Conservation (phyloP, 1,140 invertebrate genomes). For the Latrodectus geometricus region DNA sequence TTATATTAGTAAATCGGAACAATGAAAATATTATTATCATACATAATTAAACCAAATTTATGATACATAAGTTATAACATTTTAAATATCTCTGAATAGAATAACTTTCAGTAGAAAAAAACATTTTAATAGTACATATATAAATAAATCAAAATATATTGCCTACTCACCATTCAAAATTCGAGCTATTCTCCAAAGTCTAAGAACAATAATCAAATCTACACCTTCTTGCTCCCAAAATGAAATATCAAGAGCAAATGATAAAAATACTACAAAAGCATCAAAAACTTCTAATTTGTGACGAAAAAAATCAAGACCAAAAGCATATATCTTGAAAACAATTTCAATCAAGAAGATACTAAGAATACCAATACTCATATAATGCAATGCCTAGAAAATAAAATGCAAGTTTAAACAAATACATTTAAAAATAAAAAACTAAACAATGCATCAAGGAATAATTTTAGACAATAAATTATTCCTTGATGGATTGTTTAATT, state of each 20-base stretch:
- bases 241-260: slow-evolving; percentile 69
- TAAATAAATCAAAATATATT: slow-evolving; percentile 35
- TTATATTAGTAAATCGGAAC: no score
- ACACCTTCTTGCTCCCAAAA: slow-evolving; percentile 65
- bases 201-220: slow-evolving; percentile 68
- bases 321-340: slow-evolving; percentile 67
- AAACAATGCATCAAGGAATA: no score
- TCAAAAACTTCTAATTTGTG: slow-evolving; percentile 70
- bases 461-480: no score
- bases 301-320: slow-evolving; percentile 68
- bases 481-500: no score
- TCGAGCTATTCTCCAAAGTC: slow-evolving; percentile 69
- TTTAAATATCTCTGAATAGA: no score
- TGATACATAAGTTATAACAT: no score
- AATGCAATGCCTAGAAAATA: slow-evolving; percentile 66
- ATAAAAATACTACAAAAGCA: slow-evolving; percentile 68
- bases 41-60: no score
- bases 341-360: slow-evolving; percentile 69
- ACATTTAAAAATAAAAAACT: no score
- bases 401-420: not conserved
- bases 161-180: slow-evolving; percentile 68
- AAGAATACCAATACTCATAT: slow-evolving; percentile 67
- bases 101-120: not conserved
- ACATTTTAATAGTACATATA: not conserved
- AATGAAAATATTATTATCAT: no score